These are phyloP conservation scores for Antheraea assamensis DNA, from an alignment of 2,888 invertebrate species.

Conservation along the genomic window DNA sequence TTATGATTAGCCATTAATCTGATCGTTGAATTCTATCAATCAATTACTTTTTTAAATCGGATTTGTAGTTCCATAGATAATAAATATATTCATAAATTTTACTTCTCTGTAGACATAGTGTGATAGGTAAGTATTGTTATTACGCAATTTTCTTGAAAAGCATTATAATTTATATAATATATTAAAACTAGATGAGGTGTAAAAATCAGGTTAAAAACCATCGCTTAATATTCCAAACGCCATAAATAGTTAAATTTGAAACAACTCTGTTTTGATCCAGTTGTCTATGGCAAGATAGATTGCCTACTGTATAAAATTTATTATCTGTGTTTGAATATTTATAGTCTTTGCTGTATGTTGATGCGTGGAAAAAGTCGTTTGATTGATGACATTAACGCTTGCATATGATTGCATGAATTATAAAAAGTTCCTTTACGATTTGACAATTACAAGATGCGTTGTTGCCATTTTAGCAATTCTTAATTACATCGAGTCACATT, in stretches of 20 bases:
- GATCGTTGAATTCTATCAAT: no score
- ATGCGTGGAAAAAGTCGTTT: constrained; percentile 29
- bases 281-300: constrained; percentile 39
- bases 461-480: neutral
- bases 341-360: constrained; percentile 31
- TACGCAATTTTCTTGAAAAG: neutral
- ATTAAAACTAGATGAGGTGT: neutral
- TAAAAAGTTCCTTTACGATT: neutral
- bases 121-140: neutral
- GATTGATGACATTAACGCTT: constrained; percentile 15
- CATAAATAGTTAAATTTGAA: constrained; percentile 23
- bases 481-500: no score
- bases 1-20: no score
- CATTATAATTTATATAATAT: neutral
- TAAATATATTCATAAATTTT: no score
- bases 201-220: neutral
- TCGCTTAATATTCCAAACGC: neutral
- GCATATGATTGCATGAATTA: constrained; percentile 10
- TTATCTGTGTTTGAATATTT: constrained; percentile 33
- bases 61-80: neutral
- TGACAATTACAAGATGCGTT: neutral
- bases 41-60: neutral
- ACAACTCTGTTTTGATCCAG: constrained; percentile 36
- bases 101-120: no score
- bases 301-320: constrained; percentile 31